Percentiles rank a stretch among this genome's conserved stretches.
These are phyloP conservation scores for Lagopus leucura DNA, from an alignment of 2,113 vertebrate genomes.

Conservation along the genomic window DNA sequence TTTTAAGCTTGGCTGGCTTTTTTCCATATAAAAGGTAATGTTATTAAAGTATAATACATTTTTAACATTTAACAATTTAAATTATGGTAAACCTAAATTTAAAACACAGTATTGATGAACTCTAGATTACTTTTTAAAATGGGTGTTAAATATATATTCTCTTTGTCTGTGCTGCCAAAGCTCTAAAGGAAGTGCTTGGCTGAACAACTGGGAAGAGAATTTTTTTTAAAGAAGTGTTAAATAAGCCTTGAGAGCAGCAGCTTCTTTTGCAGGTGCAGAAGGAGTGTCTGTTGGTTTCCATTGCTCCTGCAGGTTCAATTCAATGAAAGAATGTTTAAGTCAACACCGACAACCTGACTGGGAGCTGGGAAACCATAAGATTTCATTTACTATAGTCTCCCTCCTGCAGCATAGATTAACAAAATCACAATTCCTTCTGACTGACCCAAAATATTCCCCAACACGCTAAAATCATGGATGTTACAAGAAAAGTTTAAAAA, in stretches of 20 bases:
- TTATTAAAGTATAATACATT: neutral
- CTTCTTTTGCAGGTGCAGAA: slow-evolving; percentile 25
- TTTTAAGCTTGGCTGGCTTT: neutral
- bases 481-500: neutral
- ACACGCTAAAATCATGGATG: neutral
- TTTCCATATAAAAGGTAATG: neutral
- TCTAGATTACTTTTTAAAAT: neutral
- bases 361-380: neutral
- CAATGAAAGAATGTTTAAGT: slow-evolving; percentile 4
- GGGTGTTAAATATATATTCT: neutral
- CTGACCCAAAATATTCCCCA: neutral
- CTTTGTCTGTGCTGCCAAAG: neutral
- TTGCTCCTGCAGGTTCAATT: neutral
- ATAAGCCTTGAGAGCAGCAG: slow-evolving; percentile 2
- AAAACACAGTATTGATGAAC: neutral
- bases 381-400: neutral
- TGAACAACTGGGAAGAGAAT: neutral
- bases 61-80: neutral
- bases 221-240: neutral
- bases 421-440: neutral
- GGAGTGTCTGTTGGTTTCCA: neutral
- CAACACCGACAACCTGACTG: neutral
- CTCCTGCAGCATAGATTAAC: neutral
- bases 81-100: neutral
- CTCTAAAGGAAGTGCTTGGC: neutral